Base-by-base conservation (phyloP, 2,888 invertebrate genomes). In the Terebella lapidaria region DNA sequence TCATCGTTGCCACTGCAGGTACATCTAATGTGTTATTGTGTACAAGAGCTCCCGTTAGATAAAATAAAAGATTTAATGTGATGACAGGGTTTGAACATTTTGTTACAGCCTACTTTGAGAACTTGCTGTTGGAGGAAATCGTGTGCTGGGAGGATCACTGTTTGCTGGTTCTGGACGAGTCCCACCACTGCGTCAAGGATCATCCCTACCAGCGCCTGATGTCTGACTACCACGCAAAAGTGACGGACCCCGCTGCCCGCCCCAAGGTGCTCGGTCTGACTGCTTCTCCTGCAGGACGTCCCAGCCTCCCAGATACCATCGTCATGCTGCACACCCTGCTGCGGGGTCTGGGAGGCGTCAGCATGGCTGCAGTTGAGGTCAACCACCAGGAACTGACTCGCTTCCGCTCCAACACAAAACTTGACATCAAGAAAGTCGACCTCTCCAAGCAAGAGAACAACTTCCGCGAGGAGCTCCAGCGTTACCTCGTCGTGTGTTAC, bases 1-100 rank as follows among this genome's bases (percentile, higher is more conserved):
- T 76, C 54, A 67, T 76, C 24, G 68, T 76, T 1, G 70, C 71
- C 2, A 75, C 74, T n/a, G 76, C 75, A 69, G 74, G 75, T 74
- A 53, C 26, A 56, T 53, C 28, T 25, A 5, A 22, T 5, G 22
- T n/a, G 49, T 22, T 10, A n/a, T n/a, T n/a, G n/a, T n/a, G n/a
- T n/a, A n/a, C n/a, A n/a, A n/a, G 49, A n/a, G 18, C 5, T 5
- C 49, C 49, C 5, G 10, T n/a, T 22, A n/a, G 49, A 49, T n/a
- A 22, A 35, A 35, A 15, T 35, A 35, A 10, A 15, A 15, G 42
- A 35, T 35, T 15, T 35, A 35, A n/a, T 35, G n/a, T 15, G 10
- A 35, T 35, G n/a, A 35, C 10, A 35, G 42, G 42, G n/a, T 35
- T 35, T 35, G 42, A n/a, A 35, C 10, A 35, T 49, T 5, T 49